These are phyloP conservation scores for Xenopus borealis DNA, from an alignment of 2,113 vertebrate genomes.

Conservation along the genomic window DNA sequence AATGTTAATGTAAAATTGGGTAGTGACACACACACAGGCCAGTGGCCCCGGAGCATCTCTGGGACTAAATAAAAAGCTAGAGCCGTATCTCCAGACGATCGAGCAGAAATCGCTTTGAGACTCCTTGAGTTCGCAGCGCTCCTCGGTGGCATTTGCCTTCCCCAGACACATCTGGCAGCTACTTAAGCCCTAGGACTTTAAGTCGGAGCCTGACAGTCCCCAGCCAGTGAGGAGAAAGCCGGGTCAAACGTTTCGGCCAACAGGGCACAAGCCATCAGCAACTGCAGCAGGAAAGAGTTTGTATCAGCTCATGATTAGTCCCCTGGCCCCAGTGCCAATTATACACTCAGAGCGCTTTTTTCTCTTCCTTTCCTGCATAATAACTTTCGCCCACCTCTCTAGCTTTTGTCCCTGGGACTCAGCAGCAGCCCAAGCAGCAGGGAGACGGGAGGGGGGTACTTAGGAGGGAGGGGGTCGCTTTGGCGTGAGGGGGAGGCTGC, in stretches of 20 bases:
- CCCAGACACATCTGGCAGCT: slow-evolving; percentile 16
- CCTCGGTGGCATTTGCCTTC: slow-evolving; percentile 1
- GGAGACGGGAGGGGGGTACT: slow-evolving; percentile 40
- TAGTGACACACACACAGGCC: too few relatives aligned
- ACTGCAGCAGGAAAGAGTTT: background rate
- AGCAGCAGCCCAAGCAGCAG: slow-evolving; percentile 38
- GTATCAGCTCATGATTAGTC: slow-evolving; percentile 15
- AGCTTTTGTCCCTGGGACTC: slow-evolving; percentile 44
- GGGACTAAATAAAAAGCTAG: too few relatives aligned
- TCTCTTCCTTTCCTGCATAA: background rate
- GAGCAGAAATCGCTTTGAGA: background rate
- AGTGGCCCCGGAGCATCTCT: too few relatives aligned
- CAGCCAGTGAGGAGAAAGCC: background rate
- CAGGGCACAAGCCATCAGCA: background rate
- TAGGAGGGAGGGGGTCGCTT: slow-evolving; percentile 1
- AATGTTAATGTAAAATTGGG: too few relatives aligned
- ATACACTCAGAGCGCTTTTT: slow-evolving; percentile 7
- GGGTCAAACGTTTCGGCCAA: background rate
- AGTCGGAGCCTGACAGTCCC: slow-evolving; percentile 6
- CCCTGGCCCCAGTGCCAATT: slow-evolving; percentile 27
- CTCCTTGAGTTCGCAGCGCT: slow-evolving; percentile 9
- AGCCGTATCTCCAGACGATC: slow-evolving; percentile 9
- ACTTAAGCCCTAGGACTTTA: slow-evolving; percentile 5
- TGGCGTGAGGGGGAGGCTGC: slow-evolving; percentile 53
- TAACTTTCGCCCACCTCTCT: background rate